Conservation (phyloP, 2,797 vertebrate genomes). For the Xenentodon cancila region DNA sequence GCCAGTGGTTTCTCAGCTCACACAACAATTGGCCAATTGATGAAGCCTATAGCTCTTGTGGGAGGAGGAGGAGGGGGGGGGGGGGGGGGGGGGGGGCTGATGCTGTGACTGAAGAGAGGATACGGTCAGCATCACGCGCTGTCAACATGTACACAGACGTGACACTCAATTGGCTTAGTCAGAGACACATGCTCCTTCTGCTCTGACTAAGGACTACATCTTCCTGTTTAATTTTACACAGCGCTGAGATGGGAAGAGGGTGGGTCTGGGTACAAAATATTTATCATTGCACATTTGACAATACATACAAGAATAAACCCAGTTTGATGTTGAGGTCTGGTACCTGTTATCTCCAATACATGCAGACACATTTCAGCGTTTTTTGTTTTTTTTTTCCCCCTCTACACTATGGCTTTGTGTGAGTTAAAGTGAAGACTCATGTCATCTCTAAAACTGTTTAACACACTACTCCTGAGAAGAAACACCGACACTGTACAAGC, state of each 20-base stretch:
- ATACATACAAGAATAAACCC: too few species aligned
- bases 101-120: constrained; percentile 40
- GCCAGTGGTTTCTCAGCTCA: constrained; percentile 29
- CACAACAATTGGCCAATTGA: constrained; percentile 65
- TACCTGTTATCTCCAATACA: too few species aligned
- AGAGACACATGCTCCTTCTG: constrained; percentile 57
- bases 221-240: constrained; percentile 40
- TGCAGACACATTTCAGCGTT: too few species aligned
- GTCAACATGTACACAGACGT: constrained; percentile 66
- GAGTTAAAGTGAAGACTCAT: too few species aligned
- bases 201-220: constrained; percentile 56
- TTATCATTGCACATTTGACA: not conserved
- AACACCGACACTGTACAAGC: too few species aligned
- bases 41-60: constrained; percentile 40
- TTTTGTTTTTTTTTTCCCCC: too few species aligned
- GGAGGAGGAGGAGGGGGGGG: constrained; percentile 6
- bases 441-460: too few species aligned
- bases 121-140: constrained; percentile 63
- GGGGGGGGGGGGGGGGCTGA: constrained; percentile 8
- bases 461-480: too few species aligned
- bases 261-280: not conserved
- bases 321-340: too few species aligned
- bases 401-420: too few species aligned
- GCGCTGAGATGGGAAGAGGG: not conserved
- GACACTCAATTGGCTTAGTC: constrained; percentile 56